A percentile compares a stretch with the other conserved stretches of the same genome.
Conservation (phyloP, 2,888 invertebrate species). For the Chirona hameri region DNA sequence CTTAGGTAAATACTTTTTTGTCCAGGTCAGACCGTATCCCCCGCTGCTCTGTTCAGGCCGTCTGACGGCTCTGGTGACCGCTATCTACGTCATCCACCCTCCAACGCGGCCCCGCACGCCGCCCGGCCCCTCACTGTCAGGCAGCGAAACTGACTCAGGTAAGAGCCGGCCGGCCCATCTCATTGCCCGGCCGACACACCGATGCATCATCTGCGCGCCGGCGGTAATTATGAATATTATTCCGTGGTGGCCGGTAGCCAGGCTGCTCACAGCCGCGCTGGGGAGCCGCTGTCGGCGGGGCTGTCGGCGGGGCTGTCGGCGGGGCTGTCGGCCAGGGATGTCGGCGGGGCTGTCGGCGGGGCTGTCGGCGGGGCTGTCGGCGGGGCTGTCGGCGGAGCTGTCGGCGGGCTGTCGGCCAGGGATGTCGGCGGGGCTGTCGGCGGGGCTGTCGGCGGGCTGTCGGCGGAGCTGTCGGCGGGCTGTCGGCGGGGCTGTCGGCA, state of each 20-base stretch:
- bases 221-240: conserved; percentile 5
- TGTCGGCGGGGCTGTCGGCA: too few relatives aligned
- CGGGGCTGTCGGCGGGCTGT: too few relatives aligned
- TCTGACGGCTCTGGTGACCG: too few relatives aligned
- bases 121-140: background rate
- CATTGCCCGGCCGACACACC: background rate
- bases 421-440: too few relatives aligned
- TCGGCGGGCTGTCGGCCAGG: too few relatives aligned
- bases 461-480: too few relatives aligned
- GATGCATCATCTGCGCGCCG: background rate
- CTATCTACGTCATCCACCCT: background rate
- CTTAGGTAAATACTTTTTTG: too few relatives aligned
- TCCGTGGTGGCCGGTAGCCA: background rate
- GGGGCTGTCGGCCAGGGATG: background rate
- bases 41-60: too few relatives aligned
- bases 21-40: too few relatives aligned
- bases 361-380: too few relatives aligned
- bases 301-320: background rate
- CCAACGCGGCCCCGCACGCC: background rate
- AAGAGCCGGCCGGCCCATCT: background rate
- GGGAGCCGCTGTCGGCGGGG: background rate
- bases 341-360: too few relatives aligned
- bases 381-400: background rate
- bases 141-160: background rate
- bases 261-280: background rate